Base-by-base conservation (phyloP, 1,140 invertebrate genomes). In the Drosophila saltans region DNA sequence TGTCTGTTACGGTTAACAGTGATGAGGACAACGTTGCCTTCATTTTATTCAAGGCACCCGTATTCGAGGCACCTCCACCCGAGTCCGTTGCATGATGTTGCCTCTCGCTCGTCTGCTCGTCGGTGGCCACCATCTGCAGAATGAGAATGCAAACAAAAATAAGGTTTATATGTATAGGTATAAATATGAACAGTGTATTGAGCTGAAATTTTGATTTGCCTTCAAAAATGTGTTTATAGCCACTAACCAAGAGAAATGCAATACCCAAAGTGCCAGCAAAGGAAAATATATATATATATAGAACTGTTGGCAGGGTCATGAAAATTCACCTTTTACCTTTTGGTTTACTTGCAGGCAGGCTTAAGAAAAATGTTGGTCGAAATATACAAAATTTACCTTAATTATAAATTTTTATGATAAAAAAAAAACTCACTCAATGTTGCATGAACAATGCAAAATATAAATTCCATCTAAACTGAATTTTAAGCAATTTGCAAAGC, bases 11-110 rank as follows among this genome's bases (percentile, higher is more conserved):
- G 45, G 95, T 96, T 86, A 97, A 95, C 58, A 97, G 93, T 62
- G 95, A 96, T n/a, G 96, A 96, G 59, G 96, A 96, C 57, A 97
- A 92, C 26, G 95, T 96, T 85, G 96, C 96, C 74, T 95, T 94
- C 80, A 96, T 93, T 93, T 96, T 97, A 83, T 96, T 97, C 88
- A 97, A 96, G 52, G 96, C 96, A 55, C 94, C 83, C 60, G 83
- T 89, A 45, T 88, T 88, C 43, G 83, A 89, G 66, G 83, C 70
- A 10, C 82, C 82, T n/a, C 82, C 93, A 9, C 72, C 94, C 69
- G 67, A 93, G 91, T 78, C 93, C 86, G 78, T 93, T 93, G 88
- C 92, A 93, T 92, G 93, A 16, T 92, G 94, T 65, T 92, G 94
- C 69, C 89, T 92, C 62, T 93, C 93, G 41, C 93, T 90, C 73